A percentile compares a stretch with the other conserved stretches of the same genome.
These are phyloP conservation scores for Aquatica leii DNA, from an alignment of 2,888 invertebrate genomes.

Conservation along the genomic window DNA sequence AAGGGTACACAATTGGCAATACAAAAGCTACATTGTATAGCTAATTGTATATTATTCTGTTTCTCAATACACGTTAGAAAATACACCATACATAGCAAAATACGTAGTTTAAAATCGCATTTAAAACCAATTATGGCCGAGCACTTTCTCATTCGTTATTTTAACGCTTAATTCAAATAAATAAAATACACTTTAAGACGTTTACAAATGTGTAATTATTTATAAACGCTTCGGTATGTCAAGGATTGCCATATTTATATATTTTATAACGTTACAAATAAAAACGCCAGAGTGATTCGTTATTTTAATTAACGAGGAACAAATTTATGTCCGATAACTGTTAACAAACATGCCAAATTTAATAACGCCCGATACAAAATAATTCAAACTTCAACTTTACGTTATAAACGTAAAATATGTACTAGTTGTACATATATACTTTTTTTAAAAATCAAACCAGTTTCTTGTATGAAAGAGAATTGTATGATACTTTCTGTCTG, in stretches of 20 bases:
- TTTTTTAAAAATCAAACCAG: constrained; percentile 48
- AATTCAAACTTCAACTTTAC: constrained; percentile 26
- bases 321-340: not conserved
- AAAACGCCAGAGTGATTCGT: not conserved
- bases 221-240: constrained; percentile 27
- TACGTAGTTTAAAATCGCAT: constrained; percentile 33
- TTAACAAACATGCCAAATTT: constrained; percentile 32
- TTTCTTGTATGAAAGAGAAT: constrained; percentile 45
- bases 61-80: constrained; percentile 27
- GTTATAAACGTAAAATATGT: constrained; percentile 47
- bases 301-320: too few relatives aligned
- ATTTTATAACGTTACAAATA: not conserved
- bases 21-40: constrained; percentile 29
- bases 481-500: constrained; percentile 46
- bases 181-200: constrained; percentile 22
- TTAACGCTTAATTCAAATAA: constrained; percentile 29
- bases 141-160: constrained; percentile 26
- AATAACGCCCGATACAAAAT: constrained; percentile 33
- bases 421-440: constrained; percentile 46
- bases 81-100: constrained; percentile 28
- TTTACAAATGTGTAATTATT: constrained; percentile 24
- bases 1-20: constrained; percentile 23
- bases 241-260: constrained; percentile 23
- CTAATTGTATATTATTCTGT: constrained; percentile 19
- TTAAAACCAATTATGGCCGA: constrained; percentile 33